Base-by-base conservation (phyloP, 1,140 invertebrate genomes). In the Pectinophora gossypiella region DNA sequence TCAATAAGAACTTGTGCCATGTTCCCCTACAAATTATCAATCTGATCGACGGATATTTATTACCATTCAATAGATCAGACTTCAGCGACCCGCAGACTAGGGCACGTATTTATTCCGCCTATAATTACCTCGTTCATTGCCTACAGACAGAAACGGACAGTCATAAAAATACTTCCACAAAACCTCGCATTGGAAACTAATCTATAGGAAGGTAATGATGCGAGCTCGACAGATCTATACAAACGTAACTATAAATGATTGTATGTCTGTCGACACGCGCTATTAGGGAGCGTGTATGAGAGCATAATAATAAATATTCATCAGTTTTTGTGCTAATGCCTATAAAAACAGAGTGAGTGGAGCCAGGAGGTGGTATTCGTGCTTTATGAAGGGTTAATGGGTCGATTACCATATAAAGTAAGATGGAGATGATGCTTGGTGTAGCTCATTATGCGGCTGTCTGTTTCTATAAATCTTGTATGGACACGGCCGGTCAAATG, bases 141-240 rank as follows among this genome's bases (percentile, higher is more conserved):
- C 9, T 9, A 12, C 38, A 40, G 16, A n/a, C n/a, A 40, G 18
- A 44, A 44, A 44, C 9, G 7, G 10, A 9, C 6, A 20, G 10
- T 44, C 42, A 44, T 44, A 44, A 44, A 44, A 10, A 21, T 21
- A 2, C 13, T 40, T 15, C 1, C 19, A 44, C 42, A 21, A 21
- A 44, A 44, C 19, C 4, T 6, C 16, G 3, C 20, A 66, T 68
- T 65, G 60, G 61, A 68, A 77, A 69, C 73, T 75, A 65, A 74
- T 73, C 69, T 68, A 74, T 75, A 75, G 61, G 45, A 73, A 74
- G 62, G 72, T 73, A 81, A 81, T 81, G 77, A 78, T 54, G 68
- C 75, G 73, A 64, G 47, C 40, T 64, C 42, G 52, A 53, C 10
- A 23, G 27, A 9, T n/a, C 9, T 32, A 32, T 12, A 32, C 27